Evolutionary conservation across 2,888 invertebrate genomes (phyloP).

Genomic region (Caenorhabditis angaria): DNA sequence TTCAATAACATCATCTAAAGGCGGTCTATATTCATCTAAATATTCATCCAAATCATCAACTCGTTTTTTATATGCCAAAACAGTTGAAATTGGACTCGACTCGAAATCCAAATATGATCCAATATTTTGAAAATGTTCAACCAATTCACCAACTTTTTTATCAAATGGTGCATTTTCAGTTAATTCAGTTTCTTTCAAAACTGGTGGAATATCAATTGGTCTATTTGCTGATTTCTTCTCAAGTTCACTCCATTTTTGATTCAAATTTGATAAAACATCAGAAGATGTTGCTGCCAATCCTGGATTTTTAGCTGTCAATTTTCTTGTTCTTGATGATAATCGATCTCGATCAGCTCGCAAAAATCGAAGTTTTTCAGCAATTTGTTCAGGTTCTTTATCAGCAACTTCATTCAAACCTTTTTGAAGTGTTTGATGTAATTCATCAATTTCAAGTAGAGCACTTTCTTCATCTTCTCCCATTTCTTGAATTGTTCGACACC

Average conservation of each 20-base stretch:
- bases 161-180: slow-evolving; percentile 27
- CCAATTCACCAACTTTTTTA: slow-evolving; percentile 35
- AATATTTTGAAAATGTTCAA: slow-evolving; percentile 36
- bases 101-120: slow-evolving; percentile 55
- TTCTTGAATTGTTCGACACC: slow-evolving; percentile 50
- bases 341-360: slow-evolving; percentile 53
- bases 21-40: slow-evolving; percentile 39
- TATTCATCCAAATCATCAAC: slow-evolving; percentile 44
- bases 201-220: slow-evolving; percentile 3
- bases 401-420: slow-evolving; percentile 28
- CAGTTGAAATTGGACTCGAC: slow-evolving; percentile 45
- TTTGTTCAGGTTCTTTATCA: slow-evolving; percentile 31
- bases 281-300: slow-evolving; percentile 40
- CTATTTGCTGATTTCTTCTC: slow-evolving; percentile 33
- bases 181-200: slow-evolving; percentile 16
- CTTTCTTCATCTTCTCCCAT: slow-evolving; percentile 60
- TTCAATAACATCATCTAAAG: slow-evolving; percentile 58
- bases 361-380: slow-evolving; percentile 50
- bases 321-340: slow-evolving; percentile 48
- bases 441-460: slow-evolving; percentile 57
- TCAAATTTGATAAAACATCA: slow-evolving; percentile 23
- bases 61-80: slow-evolving; percentile 41
- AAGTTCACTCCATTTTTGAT: slow-evolving; percentile 42
- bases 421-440: slow-evolving; percentile 48
- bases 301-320: slow-evolving; percentile 52